Percentiles rank a stretch among this genome's conserved stretches.
Conservation (phyloP, 2,888 invertebrate genomes). For the Lithodes maja region DNA sequence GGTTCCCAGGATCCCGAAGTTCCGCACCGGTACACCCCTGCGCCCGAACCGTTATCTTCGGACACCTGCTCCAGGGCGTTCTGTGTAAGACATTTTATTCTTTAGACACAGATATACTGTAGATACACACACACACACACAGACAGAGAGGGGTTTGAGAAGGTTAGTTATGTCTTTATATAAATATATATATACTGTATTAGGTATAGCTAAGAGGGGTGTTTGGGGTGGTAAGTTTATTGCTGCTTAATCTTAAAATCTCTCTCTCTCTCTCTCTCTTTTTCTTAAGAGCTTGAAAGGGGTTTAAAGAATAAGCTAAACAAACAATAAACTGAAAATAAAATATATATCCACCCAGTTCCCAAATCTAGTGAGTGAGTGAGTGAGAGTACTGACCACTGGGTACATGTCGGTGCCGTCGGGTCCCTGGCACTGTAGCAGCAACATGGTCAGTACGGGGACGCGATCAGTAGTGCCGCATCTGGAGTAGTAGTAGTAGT, state of each 20-base stretch:
- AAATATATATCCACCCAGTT: too few species aligned
- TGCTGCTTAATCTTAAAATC: too few species aligned
- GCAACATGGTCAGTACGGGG: neutral
- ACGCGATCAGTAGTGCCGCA: slow-evolving; percentile 1
- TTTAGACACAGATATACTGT: neutral
- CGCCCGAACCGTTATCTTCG: neutral
- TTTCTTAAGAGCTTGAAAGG: too few species aligned
- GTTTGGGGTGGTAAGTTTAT: too few species aligned
- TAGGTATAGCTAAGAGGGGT: too few species aligned
- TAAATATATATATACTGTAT: too few species aligned
- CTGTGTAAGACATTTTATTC: too few species aligned
- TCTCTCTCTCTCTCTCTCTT: too few species aligned
- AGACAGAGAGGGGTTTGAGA: neutral
- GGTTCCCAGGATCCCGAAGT: slow-evolving; percentile 22
- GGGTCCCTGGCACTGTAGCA: neutral
- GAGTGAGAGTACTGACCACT: slow-evolving; percentile 2
- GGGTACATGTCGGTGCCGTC: neutral
- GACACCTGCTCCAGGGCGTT: neutral
- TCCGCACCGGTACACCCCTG: slow-evolving; percentile 14
- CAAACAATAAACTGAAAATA: too few species aligned
- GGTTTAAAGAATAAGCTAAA: too few species aligned
- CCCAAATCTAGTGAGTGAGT: too few species aligned
- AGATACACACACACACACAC: neutral
- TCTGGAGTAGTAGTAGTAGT: neutral
- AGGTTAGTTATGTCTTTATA: too few species aligned